Evolutionary conservation across 2,113 vertebrate genomes (phyloP).

Genomic region (Martes martes): DNA sequence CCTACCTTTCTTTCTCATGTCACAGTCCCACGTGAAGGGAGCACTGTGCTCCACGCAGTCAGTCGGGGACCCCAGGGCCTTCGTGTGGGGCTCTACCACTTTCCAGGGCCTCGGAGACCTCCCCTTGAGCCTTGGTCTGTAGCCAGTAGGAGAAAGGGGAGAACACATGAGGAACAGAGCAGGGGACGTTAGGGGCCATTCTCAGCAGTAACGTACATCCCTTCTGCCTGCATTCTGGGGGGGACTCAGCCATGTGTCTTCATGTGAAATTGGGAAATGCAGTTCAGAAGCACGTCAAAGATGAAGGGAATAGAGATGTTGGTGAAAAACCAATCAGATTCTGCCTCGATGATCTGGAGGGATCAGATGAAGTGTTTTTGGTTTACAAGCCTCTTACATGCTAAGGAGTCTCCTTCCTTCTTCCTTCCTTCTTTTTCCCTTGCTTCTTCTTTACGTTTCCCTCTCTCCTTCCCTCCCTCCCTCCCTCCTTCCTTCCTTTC

Average conservation of each 20-base stretch:
- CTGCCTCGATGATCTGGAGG: background rate
- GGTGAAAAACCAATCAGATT: background rate
- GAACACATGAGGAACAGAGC: background rate
- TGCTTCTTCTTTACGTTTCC: background rate
- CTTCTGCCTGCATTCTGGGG: background rate
- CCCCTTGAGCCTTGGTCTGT: background rate
- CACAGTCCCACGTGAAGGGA: no score
- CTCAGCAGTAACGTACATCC: background rate
- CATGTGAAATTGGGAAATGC: background rate
- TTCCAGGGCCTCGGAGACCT: background rate
- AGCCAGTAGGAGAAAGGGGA: background rate
- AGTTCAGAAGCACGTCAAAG: background rate
- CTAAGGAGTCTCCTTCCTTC: background rate
- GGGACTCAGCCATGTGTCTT: background rate
- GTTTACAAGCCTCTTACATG: background rate
- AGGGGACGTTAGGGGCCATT: background rate
- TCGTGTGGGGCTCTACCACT: background rate
- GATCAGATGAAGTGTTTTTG: background rate
- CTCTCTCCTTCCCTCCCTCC: accelerated
- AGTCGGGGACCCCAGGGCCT: background rate
- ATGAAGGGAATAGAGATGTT: background rate
- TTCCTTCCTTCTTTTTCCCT: background rate
- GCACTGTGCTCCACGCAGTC: background rate
- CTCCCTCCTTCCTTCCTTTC: accelerated
- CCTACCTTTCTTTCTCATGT: background rate